Conservation (phyloP, 1,140 invertebrate genomes). For the Bombus ignitus region DNA sequence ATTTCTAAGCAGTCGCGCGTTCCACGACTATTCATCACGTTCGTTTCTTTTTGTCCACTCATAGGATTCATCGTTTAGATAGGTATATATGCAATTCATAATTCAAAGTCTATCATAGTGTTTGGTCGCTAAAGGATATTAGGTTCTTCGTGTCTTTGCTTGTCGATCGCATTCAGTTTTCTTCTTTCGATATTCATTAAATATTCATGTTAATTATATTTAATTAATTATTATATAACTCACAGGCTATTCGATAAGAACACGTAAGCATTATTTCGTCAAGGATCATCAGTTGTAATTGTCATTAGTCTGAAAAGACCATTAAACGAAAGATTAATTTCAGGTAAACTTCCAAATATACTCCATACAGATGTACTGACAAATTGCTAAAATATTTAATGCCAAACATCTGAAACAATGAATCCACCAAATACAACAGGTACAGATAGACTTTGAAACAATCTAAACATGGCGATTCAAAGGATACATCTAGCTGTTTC, state of each 20-base stretch:
- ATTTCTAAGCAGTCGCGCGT: slow-evolving; percentile 23
- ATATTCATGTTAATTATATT: not conserved
- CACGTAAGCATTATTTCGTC: not conserved
- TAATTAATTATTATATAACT: not conserved
- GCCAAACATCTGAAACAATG: slow-evolving; percentile 34
- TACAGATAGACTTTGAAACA: slow-evolving; percentile 56
- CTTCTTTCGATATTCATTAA: not conserved
- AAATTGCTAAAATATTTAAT: slow-evolving; percentile 6
- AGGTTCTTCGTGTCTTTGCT: not conserved
- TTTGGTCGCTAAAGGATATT: slow-evolving; percentile 14
- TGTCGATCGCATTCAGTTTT: not conserved
- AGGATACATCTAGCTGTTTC: slow-evolving; percentile 46
- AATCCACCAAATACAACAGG: slow-evolving; percentile 36
- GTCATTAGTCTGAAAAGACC: not conserved
- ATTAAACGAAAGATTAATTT: not conserved
- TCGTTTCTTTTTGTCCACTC: not conserved
- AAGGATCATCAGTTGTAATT: not conserved
- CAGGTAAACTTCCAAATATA: not conserved
- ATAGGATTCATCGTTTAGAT: slow-evolving; percentile 28
- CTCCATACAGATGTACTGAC: slow-evolving; percentile 6
- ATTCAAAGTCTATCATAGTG: slow-evolving; percentile 46
- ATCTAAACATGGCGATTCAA: slow-evolving; percentile 58
- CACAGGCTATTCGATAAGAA: not conserved
- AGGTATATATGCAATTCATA: not conserved
- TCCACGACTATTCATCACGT: not conserved